Percentiles rank a stretch among this genome's conserved stretches.
These are phyloP conservation scores for Encarsia formosa DNA, from an alignment of 2,888 invertebrate species.

Conservation along the genomic window DNA sequence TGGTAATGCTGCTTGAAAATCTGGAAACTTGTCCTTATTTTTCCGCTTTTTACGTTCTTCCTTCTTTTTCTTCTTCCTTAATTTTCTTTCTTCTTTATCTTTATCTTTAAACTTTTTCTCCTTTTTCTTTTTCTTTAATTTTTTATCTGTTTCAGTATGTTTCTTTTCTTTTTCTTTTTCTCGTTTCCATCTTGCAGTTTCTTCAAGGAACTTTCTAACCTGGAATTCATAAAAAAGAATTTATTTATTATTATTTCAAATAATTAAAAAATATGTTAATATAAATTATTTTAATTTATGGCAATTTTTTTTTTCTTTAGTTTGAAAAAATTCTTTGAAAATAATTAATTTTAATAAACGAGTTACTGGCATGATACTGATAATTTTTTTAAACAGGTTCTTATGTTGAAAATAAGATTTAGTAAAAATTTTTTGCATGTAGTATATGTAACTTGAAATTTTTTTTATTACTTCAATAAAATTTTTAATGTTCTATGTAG, in stretches of 20 bases:
- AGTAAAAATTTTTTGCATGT: no score
- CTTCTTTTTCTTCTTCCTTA: slow-evolving; percentile 60
- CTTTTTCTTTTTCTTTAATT: slow-evolving; percentile 69
- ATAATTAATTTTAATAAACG: no score
- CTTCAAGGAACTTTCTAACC: slow-evolving; percentile 80
- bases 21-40: slow-evolving; percentile 56
- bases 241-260: neutral
- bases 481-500: no score
- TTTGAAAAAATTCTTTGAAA: no score
- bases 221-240: slow-evolving; percentile 32
- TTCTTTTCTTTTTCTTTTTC: slow-evolving; percentile 72
- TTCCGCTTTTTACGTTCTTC: slow-evolving; percentile 59
- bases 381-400: no score
- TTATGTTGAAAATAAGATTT: no score
- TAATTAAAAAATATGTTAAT: no score
- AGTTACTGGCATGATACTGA: no score
- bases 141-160: slow-evolving; percentile 62
- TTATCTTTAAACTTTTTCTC: slow-evolving; percentile 69
- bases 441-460: no score
- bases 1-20: slow-evolving; percentile 64
- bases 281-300: no score
- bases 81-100: slow-evolving; percentile 59
- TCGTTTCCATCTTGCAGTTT: slow-evolving; percentile 73
- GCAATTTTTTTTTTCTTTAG: no score
- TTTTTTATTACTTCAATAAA: no score